phyloP scores from a whole-genome alignment of 2,113 vertebrate species.

The Collichthys lucidus region DNA sequence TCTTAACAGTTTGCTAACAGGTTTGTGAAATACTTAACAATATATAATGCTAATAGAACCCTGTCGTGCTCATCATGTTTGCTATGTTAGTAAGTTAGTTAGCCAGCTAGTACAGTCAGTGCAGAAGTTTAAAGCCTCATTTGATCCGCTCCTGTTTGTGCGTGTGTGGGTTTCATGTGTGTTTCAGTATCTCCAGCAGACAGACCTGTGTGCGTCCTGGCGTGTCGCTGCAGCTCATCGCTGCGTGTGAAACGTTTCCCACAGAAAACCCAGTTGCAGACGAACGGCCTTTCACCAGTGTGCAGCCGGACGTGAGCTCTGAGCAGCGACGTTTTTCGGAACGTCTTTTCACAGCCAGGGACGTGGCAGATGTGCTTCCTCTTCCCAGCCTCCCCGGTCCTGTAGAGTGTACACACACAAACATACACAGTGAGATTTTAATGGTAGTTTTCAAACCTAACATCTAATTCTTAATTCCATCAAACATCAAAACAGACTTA shows the following conservation, averaged over 20 bases:
- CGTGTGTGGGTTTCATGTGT: not conserved
- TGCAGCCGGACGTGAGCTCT: slow-evolving; percentile 95
- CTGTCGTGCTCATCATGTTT: no score
- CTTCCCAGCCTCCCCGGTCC: slow-evolving; percentile 93
- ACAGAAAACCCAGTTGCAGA: slow-evolving; percentile 97
- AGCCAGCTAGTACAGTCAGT: no score
- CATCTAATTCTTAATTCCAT: not conserved
- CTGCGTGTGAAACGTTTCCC: slow-evolving; percentile 96
- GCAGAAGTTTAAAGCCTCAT: no score
- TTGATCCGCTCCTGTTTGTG: no score
- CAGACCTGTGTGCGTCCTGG: slow-evolving; percentile 96
- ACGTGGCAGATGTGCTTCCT: slow-evolving; percentile 98
- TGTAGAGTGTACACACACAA: slow-evolving; percentile 46
- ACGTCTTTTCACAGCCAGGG: slow-evolving; percentile 94
- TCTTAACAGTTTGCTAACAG: no score
- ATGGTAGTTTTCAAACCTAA: not conserved
- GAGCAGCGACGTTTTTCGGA: slow-evolving; percentile 95
- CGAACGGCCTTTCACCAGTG: slow-evolving; percentile 95
- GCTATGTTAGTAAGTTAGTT: no score
- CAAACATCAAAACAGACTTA: not conserved
- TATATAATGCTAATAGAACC: no score
- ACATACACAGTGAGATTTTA: not conserved
- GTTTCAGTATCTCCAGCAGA: not conserved
- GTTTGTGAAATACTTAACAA: no score
- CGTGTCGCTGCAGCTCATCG: slow-evolving; percentile 95